Evolutionary conservation across 2,797 vertebrate genomes (phyloP).

Genomic region (Hemitrygon akajei): DNA sequence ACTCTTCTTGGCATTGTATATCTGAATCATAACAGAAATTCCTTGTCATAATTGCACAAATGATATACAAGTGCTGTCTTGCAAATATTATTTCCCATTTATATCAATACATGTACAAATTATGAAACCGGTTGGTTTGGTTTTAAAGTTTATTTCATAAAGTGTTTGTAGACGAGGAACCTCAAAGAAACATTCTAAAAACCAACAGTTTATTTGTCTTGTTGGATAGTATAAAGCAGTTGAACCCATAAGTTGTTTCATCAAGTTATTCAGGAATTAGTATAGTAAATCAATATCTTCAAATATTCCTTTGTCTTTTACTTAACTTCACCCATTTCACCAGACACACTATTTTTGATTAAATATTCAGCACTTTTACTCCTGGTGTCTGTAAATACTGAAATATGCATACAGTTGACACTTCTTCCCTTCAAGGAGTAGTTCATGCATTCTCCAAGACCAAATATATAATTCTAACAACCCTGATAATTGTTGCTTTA

Average conservation of each 20-base stretch:
- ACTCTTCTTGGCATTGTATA: not conserved
- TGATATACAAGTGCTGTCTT: not conserved
- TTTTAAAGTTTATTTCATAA: not conserved
- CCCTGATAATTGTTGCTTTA: not conserved
- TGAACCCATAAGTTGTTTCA: not conserved
- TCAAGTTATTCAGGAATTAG: not conserved
- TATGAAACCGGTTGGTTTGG: not conserved
- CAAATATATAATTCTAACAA: not conserved
- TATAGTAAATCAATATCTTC: not conserved
- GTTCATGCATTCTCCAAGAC: not conserved
- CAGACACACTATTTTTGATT: not conserved
- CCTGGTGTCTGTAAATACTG: not conserved
- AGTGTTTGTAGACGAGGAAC: not conserved
- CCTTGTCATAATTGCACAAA: not conserved
- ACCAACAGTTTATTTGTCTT: not conserved
- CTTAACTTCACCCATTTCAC: not conserved
- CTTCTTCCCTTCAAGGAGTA: not conserved
- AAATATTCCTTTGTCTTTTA: not conserved
- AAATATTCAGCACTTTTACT: not conserved
- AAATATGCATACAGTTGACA: not conserved
- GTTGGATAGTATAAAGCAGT: not conserved
- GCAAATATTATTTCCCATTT: not conserved
- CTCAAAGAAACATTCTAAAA: not conserved
- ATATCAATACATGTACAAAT: not conserved
- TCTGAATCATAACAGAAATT: not conserved